Evolutionary conservation across 2,113 vertebrate species (phyloP).

Genomic region (Alouatta palliata): DNA sequence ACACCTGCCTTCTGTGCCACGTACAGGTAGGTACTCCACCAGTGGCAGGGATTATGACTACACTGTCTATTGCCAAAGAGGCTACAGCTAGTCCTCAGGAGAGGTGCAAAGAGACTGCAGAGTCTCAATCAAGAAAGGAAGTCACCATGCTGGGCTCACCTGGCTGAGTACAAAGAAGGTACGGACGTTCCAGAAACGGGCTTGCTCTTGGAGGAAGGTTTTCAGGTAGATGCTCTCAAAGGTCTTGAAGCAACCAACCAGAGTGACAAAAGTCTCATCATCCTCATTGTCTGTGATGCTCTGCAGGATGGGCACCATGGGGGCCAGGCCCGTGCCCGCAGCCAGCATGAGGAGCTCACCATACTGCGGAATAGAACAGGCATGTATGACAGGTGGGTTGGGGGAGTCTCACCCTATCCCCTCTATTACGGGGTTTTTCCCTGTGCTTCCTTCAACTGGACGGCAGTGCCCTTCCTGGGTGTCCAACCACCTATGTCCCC

Average conservation of each 20-base stretch:
- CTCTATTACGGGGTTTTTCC: background rate
- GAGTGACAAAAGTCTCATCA: constrained; percentile 88
- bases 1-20: background rate
- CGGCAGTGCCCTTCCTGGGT: background rate
- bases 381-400: rapidly evolving
- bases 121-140: background rate
- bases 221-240: constrained; percentile 87
- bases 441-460: background rate
- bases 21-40: background rate
- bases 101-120: background rate
- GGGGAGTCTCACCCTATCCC: background rate
- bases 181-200: constrained; percentile 86
- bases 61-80: background rate
- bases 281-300: constrained; percentile 86
- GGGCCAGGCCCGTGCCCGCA: constrained; percentile 86
- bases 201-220: constrained; percentile 84
- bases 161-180: constrained; percentile 87
- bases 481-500: background rate
- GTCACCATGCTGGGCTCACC: constrained; percentile 73
- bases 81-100: background rate
- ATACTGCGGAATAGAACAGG: constrained; percentile 63
- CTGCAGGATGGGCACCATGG: constrained; percentile 87
- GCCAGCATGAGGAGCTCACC: constrained; percentile 88
- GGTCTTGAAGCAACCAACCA: constrained; percentile 86
- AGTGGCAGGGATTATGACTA: background rate